Base-by-base conservation (phyloP, 2,888 invertebrate species). In the Mythimna loreyi region DNA sequence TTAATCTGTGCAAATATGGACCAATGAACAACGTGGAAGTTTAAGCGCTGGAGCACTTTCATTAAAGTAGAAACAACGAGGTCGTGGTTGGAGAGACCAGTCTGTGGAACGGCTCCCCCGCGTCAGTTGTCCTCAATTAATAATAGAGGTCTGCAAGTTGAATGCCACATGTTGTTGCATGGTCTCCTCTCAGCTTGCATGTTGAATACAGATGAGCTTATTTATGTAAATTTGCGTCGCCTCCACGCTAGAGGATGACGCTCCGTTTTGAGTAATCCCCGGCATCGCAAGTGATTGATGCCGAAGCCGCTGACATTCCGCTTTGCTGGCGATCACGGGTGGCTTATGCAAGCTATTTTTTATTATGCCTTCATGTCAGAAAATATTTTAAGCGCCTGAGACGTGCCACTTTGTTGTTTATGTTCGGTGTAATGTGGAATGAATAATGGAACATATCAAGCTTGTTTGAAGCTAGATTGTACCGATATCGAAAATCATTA, bases 151-250 rank as follows among this genome's bases (percentile, higher is more conserved):
- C 90, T 92, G 93, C 92, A 92, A 92, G 92, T 93, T 92, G 94
- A 92, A 94, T 92, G 91, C 91, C 94, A 93, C 93, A 93, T 94
- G 94, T 94, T 94, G 94, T 94, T 93, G 93, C 94, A 94, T 92
- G 92, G 92, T 89, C 90, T 91, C 85, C 90, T 90, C 90, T 86
- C 87, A 77, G 89, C 88, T 86, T 92, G 93, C 93, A 93, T 90
- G 91, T 90, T 92, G 94, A 94, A 94, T 94, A 94, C 93, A 94
- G 92, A 94, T 94, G 94, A 93, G 94, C 91, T 93, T 94, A 93
- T 93, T 94, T 94, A 94, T 94, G 94, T 93, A 93, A 93, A 94
- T 94, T 91, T 87, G 85, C 88, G 89, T 90, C 89, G 91, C 91
- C 89, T 89, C 88, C 86, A 83, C 86, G 88, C 85, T 86, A 81